Base-by-base conservation (phyloP, 2,113 vertebrate species). In the Acanthisitta chloris region DNA sequence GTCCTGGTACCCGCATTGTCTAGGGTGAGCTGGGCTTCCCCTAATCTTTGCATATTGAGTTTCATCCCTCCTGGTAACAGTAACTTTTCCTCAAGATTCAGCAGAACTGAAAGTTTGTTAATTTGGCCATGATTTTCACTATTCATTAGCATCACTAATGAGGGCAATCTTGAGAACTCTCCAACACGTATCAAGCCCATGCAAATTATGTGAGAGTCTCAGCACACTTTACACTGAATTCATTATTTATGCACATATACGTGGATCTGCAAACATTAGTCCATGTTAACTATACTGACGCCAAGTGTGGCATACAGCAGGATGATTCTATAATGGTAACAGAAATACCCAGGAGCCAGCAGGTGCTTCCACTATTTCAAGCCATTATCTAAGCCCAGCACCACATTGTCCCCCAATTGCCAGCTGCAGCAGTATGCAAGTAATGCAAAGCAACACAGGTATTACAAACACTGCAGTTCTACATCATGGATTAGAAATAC, bases 291-390 rank as follows among this genome's bases (percentile, higher is more conserved):
- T 24, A 6, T 3, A 15, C 24, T 1, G 0, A 16, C 29, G 69
- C 72, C 78, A 73, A 83, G 45, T 4, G 16, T 12, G 54, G 57
- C 62, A 49, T 9, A 6, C 28, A 78, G 59, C 74, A 64, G 43
- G 48, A 26, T 3, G 1, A 14, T 46, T 49, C 28, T 42, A 28
- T 13, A 69, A 61, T 26, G 29, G 74, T 2, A 49, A 51, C 3
- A 87, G 61, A 55, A 86, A 94, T 9, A 79, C 43, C n/a, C 93
- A 82, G 52, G 62, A 72, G 85, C 33, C 57, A 88, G 91, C 79
- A 94, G 81, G 74, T 88, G 71, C 21, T 90, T 85, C 86, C 52
- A 40, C 17, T 51, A 17, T 65, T 69, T 52, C 62, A 57, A 31
- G 49, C 26, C 79, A 59, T 69, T 67, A 31, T 25, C 62, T 38